Percentiles rank a stretch among this genome's conserved stretches.
Conservation (phyloP, 2,888 invertebrate species). For the Drosophila lacicola region DNA sequence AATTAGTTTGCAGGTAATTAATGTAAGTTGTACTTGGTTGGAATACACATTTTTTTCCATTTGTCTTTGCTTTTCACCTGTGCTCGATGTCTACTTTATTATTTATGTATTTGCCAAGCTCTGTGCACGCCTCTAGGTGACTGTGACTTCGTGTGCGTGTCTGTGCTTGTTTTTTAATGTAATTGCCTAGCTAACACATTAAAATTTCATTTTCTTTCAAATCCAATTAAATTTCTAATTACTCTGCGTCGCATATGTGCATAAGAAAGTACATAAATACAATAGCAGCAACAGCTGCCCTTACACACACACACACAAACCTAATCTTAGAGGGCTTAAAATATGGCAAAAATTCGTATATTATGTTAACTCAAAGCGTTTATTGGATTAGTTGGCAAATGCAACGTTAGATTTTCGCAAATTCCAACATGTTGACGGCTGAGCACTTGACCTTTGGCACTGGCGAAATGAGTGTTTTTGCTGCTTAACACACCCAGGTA, state of each 20-base stretch:
- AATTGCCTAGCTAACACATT: constrained; percentile 61
- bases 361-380: constrained; percentile 20
- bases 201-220: constrained; percentile 73
- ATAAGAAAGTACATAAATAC: constrained; percentile 43
- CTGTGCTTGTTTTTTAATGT: constrained; percentile 57
- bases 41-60: constrained; percentile 10
- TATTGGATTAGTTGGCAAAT: constrained; percentile 16
- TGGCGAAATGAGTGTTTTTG: constrained; percentile 14
- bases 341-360: constrained; percentile 18
- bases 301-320: constrained; percentile 20
- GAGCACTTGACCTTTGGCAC: constrained; percentile 55
- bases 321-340: not conserved
- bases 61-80: constrained; percentile 10
- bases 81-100: constrained; percentile 22
- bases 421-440: constrained; percentile 32
- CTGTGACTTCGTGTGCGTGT: constrained; percentile 1
- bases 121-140: not conserved
- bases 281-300: constrained; percentile 38
- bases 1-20: constrained; percentile 63
- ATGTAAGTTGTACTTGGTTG: constrained; percentile 29
- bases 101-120: constrained; percentile 34
- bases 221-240: constrained; percentile 78
- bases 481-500: constrained; percentile 37
- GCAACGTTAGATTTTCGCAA: constrained; percentile 27
- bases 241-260: constrained; percentile 60